Evolutionary conservation across 37 sponge, comb jelly and placozoan genomes (phyloP), one percentile per base, ranked within the genome.

Genomic region (Ianthella basta): DNA sequence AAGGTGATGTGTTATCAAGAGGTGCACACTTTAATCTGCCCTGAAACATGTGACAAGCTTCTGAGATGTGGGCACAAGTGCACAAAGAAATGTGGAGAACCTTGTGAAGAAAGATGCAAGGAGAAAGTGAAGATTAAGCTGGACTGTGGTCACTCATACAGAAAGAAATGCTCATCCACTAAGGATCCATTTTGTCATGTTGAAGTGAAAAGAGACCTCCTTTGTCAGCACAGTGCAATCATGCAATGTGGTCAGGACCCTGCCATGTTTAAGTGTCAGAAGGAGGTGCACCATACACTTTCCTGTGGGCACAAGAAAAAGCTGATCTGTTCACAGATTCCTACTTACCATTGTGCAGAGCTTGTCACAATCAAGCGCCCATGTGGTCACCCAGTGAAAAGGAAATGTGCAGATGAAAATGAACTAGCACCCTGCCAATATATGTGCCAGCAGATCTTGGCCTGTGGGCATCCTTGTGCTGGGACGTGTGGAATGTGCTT

Each of bases 381-480:
- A 44, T 44, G 50, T 44, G 50, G 50, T 8, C 50, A 44, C 50
- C 8, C 50, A 41, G 18, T 78, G 1, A 63, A 56, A 38, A 27
- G 53, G 54, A 27, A 1, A 38, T 90, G 91, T 34, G 50, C 35
- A 83, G 36, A 21, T 57, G 69, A 44, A n/a, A 60, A 21, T 29
- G 53, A 18, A 63, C 50, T 44, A 44, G 3, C 72, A 37, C 13
- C 89, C 89, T 72, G 37, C 35, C 20, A 80, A 73, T 40, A 39
- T 69, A 24, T n/a, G n/a, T 94, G 94, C 39, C 25, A 1, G 0
- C 80, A 79, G 44, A 86, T 27, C 1, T 68, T 91, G 8, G 55
- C 56, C 24, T 94, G 95, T 91, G 95, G 91, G 16, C 95, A 94
- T 83, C 61, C 60, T 29, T 94, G 95, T 55, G 57, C 25, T n/a